These are phyloP conservation scores for Timema podura DNA, from an alignment of 2,888 invertebrate species.

Conservation along the genomic window DNA sequence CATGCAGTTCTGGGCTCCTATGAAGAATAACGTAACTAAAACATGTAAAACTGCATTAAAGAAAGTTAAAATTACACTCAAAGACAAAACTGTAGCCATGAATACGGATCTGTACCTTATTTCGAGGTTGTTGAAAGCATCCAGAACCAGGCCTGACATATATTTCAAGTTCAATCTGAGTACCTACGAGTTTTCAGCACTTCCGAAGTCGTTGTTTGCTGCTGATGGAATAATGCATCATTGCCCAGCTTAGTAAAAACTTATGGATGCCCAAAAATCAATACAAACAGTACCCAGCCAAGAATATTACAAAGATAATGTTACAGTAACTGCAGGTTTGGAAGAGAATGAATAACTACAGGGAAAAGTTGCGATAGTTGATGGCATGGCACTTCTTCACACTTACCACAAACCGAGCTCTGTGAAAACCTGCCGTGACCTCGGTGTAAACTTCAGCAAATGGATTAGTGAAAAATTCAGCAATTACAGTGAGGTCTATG, in stretches of 20 bases:
- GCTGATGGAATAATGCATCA: constrained; percentile 1
- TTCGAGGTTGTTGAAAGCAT: neutral
- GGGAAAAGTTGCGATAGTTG: too few relatives aligned
- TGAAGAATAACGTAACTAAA: constrained; percentile 5
- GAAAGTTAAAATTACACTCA: neutral
- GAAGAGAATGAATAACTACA: too few relatives aligned
- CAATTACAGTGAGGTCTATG: neutral
- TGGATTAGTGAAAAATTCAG: neutral
- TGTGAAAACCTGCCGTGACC: neutral
- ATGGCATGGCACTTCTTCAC: too few relatives aligned
- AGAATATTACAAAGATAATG: neutral
- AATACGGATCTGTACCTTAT: neutral
- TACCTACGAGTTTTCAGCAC: neutral
- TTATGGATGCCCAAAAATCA: neutral
- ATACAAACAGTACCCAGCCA: too few relatives aligned
- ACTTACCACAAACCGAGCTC: neutral
- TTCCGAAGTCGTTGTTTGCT: neutral
- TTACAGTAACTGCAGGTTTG: neutral
- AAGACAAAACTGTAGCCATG: neutral
- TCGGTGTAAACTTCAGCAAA: neutral
- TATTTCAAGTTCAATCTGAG: neutral
- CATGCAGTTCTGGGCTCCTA: constrained; percentile 2
- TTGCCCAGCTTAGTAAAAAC: neutral
- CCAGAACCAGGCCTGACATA: neutral
- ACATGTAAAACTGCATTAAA: neutral